Percentiles rank a stretch among this genome's conserved stretches.
These are phyloP conservation scores for Oreotrochilus melanogaster DNA, from an alignment of 2,113 vertebrate genomes.

Conservation along the genomic window DNA sequence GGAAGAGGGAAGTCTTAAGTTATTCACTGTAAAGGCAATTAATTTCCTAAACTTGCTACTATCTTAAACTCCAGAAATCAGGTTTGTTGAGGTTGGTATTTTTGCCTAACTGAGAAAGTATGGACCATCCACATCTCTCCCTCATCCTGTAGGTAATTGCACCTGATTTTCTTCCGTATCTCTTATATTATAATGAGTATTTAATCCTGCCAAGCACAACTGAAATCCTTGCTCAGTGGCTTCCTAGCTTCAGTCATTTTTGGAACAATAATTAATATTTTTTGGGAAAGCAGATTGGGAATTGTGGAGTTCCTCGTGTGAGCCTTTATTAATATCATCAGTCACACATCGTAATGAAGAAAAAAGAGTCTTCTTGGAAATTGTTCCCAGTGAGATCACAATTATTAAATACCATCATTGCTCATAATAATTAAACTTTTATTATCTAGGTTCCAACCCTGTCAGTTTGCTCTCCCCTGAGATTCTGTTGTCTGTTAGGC, in stretches of 20 bases:
- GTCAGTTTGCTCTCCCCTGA: conserved; percentile 50
- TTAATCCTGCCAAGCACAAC: not conserved
- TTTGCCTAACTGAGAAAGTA: not conserved
- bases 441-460: conserved; percentile 63
- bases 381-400: conserved; percentile 66
- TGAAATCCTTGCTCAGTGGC: not conserved
- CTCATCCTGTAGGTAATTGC: not conserved
- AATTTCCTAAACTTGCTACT: not conserved
- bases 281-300: not conserved
- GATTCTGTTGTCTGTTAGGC: conserved; percentile 16
- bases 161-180: not conserved
- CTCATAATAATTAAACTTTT: conserved; percentile 77
- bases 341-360: conserved; percentile 68
- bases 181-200: not conserved
- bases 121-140: not conserved
- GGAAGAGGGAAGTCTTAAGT: not conserved
- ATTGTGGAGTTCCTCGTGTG: conserved; percentile 41
- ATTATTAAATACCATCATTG: conserved; percentile 75
- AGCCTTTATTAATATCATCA: conserved; percentile 72
- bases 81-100: not conserved
- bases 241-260: not conserved
- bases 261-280: conserved; percentile 48
- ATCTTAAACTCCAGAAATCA: not conserved
- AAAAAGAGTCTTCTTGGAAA: conserved; percentile 64
- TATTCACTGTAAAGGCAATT: not conserved